Evolutionary conservation across 2,888 invertebrate genomes (phyloP).

Genomic region (Acleris literana): DNA sequence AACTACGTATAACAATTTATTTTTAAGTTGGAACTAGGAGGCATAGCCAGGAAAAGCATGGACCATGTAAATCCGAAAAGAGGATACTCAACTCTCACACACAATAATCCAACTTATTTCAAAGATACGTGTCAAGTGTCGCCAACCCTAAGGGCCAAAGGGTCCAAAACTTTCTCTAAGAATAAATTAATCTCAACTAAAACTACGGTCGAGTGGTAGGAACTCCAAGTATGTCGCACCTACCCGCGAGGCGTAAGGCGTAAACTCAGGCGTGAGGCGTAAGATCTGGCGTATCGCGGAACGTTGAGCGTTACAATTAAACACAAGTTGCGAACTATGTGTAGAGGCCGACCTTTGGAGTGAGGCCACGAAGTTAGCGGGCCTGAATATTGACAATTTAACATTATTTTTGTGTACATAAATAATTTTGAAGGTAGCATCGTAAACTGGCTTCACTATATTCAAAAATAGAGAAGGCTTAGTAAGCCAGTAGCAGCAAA

Average conservation of each 20-base stretch:
- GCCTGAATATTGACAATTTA: not conserved
- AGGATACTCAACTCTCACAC: not conserved
- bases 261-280: conserved; percentile 2
- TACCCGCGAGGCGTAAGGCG: conserved; percentile 10
- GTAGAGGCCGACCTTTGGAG: conserved; percentile 52
- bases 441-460: not conserved
- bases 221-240: conserved; percentile 30
- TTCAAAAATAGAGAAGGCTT: not conserved
- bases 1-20: too few species aligned
- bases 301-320: conserved; percentile 56
- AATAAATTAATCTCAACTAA: conserved; percentile 20
- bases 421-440: too few species aligned
- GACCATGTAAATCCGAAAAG: not conserved
- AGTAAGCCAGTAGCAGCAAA: too few species aligned
- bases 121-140: not conserved
- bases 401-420: not conserved
- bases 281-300: conserved; percentile 17
- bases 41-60: not conserved
- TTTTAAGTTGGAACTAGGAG: too few species aligned
- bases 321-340: conserved; percentile 64
- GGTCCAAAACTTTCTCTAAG: conserved; percentile 8
- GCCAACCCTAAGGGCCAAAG: conserved; percentile 6
- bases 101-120: not conserved
- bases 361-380: conserved; percentile 46
- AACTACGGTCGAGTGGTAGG: conserved; percentile 27